A percentile compares a stretch with the other conserved stretches of the same genome.
Conservation (phyloP, 2,113 vertebrate genomes). For the Poeciliopsis occidentalis region DNA sequence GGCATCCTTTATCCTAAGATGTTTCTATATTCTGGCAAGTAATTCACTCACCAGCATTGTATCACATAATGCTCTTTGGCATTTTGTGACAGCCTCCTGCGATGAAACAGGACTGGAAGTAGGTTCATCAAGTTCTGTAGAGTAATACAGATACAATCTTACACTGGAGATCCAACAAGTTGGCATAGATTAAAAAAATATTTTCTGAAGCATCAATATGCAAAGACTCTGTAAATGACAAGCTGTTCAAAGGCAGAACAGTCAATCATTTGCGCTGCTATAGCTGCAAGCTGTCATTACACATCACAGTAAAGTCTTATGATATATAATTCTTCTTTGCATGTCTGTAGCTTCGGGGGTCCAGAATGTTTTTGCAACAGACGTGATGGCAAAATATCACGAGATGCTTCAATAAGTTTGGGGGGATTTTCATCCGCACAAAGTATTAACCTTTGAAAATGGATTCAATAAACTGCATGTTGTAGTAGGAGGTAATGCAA, state of each 20-base stretch:
- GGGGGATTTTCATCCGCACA: not conserved
- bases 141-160: not conserved
- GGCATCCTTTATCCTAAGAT: slow-evolving; percentile 40
- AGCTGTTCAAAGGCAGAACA: slow-evolving; percentile 20
- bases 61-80: slow-evolving; percentile 23
- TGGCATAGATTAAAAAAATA: slow-evolving; percentile 25
- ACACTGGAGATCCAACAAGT: slow-evolving; percentile 19
- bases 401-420: not conserved
- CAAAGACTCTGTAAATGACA: slow-evolving; percentile 48
- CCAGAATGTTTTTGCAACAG: slow-evolving; percentile 7
- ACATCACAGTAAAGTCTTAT: slow-evolving; percentile 20
- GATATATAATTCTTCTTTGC: slow-evolving; percentile 22
- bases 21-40: slow-evolving; percentile 46
- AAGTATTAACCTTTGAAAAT: slow-evolving; percentile 25
- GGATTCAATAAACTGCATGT: too few relatives aligned
- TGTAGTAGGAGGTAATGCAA: too few relatives aligned
- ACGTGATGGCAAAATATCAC: slow-evolving; percentile 8
- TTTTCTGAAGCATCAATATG: slow-evolving; percentile 22
- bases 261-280: slow-evolving; percentile 28
- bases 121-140: slow-evolving; percentile 11
- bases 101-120: slow-evolving; percentile 5
- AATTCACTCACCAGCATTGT: slow-evolving; percentile 27
- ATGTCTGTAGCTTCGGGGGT: slow-evolving; percentile 22
- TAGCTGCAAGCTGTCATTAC: slow-evolving; percentile 26
- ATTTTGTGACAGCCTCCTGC: slow-evolving; percentile 11